These are phyloP conservation scores for Hylaea fasciaria DNA, from an alignment of 2,888 invertebrate genomes.

Conservation along the genomic window DNA sequence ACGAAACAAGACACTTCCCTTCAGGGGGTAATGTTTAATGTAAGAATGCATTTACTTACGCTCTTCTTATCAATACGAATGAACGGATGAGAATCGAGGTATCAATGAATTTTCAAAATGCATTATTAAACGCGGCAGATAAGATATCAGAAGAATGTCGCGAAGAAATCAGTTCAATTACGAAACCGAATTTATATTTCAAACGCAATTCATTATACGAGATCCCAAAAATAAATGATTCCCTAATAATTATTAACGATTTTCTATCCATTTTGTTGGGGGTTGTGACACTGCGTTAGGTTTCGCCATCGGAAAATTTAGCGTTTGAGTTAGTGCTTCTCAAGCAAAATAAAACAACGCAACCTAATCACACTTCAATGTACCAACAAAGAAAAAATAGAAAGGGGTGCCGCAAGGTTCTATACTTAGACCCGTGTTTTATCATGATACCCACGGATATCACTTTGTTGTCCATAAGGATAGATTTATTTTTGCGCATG, in stretches of 20 bases:
- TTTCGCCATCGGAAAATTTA: no score
- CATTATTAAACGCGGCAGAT: constrained; percentile 14
- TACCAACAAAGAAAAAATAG: background rate
- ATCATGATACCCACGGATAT: background rate
- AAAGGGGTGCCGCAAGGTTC: background rate
- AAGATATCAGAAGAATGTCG: background rate
- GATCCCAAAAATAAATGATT: no score
- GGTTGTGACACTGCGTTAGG: no score
- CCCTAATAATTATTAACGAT: no score
- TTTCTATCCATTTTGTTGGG: no score
- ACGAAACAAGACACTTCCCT: constrained; percentile 69
- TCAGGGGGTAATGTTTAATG: constrained; percentile 80
- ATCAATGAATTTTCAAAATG: constrained; percentile 45
- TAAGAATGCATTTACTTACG: constrained; percentile 67
- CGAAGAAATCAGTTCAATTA: background rate
- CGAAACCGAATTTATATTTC: background rate
- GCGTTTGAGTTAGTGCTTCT: no score
- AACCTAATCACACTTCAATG: no score
- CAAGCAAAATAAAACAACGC: no score
- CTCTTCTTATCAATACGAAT: constrained; percentile 58
- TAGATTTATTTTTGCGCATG: constrained; percentile 50
- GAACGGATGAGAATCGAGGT: constrained; percentile 40
- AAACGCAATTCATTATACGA: no score
- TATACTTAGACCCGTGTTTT: background rate
- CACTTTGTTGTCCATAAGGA: background rate